Evolutionary conservation across 2,797 vertebrate species (phyloP).

Genomic region (Acanthornis magna): DNA sequence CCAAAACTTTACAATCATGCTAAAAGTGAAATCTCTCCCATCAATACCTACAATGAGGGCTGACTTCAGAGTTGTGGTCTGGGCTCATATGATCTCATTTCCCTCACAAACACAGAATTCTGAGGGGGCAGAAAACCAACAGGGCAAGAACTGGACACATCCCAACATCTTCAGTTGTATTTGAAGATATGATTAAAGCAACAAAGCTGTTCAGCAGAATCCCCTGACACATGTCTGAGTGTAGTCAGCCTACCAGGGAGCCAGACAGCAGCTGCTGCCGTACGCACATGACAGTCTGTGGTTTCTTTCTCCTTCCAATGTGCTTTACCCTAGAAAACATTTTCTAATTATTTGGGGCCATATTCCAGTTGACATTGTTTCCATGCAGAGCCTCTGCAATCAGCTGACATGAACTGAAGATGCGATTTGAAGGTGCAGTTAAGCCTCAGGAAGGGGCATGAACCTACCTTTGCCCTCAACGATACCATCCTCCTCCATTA

Average conservation of each 20-base stretch:
- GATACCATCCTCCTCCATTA: neutral
- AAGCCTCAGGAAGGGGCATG: neutral
- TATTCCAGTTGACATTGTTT: neutral
- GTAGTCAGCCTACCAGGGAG: neutral
- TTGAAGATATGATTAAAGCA: neutral
- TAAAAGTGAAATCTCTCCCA: neutral
- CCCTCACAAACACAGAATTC: neutral
- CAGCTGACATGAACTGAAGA: neutral
- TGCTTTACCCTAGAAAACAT: neutral
- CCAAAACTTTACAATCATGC: neutral
- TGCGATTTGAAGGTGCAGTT: neutral
- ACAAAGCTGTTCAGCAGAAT: neutral
- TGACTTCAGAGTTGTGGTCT: neutral
- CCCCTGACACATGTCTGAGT: neutral
- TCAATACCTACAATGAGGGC: neutral
- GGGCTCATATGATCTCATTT: neutral
- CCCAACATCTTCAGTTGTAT: neutral
- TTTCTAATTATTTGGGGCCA: neutral
- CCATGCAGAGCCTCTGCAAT: neutral
- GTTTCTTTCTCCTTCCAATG: neutral
- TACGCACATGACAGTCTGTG: rapidly evolving
- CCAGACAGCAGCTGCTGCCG: neutral
- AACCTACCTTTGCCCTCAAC: neutral
- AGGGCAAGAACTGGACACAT: neutral
- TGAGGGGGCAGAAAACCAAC: neutral